A percentile compares a stretch with the other conserved stretches of the same genome.
phyloP scores from a whole-genome alignment of 2,797 vertebrate genomes.

The Falco cherrug region DNA sequence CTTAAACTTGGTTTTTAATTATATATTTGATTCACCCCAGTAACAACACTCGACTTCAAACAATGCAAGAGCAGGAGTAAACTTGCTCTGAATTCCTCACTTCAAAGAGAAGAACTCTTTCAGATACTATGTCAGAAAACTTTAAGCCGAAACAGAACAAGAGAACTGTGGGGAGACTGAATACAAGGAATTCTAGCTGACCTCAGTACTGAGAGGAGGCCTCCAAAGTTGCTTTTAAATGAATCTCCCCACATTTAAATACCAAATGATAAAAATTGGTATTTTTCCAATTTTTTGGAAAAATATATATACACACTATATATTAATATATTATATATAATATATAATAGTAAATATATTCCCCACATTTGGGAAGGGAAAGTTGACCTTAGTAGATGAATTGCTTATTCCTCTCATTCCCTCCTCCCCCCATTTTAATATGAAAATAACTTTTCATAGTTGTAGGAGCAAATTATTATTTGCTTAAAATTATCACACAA shows the following conservation, averaged over 20 bases:
- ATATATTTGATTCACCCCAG: conserved; percentile 54
- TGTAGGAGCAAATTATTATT: not conserved
- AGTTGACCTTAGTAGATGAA: not conserved
- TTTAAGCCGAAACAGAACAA: not conserved
- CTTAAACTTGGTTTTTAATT: conserved; percentile 50
- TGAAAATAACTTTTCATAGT: not conserved
- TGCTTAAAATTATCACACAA: not conserved
- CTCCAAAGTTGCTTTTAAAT: not conserved
- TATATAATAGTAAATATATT: not conserved
- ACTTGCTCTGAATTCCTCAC: conserved; percentile 65
- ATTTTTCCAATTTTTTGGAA: too few relatives aligned
- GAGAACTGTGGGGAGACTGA: not conserved
- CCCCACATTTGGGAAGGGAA: not conserved
- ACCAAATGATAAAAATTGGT: too few relatives aligned
- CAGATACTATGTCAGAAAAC: conserved; percentile 23
- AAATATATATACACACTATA: too few relatives aligned
- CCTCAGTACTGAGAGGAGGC: not conserved
- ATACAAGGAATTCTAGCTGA: not conserved
- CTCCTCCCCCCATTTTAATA: not conserved
- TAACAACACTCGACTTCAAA: conserved; percentile 59
- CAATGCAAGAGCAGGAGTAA: conserved; percentile 58
- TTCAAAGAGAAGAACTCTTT: conserved; percentile 47
- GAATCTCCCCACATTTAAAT: not conserved
- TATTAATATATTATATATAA: too few relatives aligned
- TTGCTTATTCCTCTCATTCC: not conserved